Evolutionary conservation across 2,888 invertebrate genomes (phyloP), one percentile per base, ranked within the genome.

Genomic region (Eremobia ochroleuca): DNA sequence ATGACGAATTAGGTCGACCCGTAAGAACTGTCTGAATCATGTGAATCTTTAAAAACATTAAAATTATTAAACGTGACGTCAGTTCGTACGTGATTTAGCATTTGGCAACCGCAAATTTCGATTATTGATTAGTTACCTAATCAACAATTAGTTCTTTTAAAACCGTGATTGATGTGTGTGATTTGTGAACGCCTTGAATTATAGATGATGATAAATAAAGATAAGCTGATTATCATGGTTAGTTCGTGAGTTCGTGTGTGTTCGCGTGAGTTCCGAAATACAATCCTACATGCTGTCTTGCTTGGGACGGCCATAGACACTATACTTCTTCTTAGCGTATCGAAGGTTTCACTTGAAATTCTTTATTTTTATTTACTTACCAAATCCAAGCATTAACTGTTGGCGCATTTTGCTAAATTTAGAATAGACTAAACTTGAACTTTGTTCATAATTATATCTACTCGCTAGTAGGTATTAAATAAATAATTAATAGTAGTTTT

Each of bases 91-190:
- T 75, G 58, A 28, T 13, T 46, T 21, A 18, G 18, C 8, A 73
- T 66, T 66, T 34, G 21, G 2, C 15, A 55, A 82, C 37, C 21
- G 13, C 21, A 61, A 55, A 67, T 76, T 55, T 34, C 18, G 37
- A 62, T 67, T 52, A 82, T 65, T 75, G 25, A 46, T 78, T 49
- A 6, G 13, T 15, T 40, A 34, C 9, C 21, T 61, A 67, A 82
- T 66, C 13, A 61, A 15, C 37, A 76, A 76, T 76, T 82, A 52
- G 2, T 81, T 74, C 0, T 61, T 66, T 52, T 15, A 31, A 66
- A 61, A 52, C 31, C 37, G 15, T 67, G 76, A 76, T 34, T 80
- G 13, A 80, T 49, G 25, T 34, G 46, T 43, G 13, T 73, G 31
- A 55, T 31, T 13, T 64, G 43, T 64, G 21, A 73, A 55, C 25